These are phyloP conservation scores for Epinephelus fuscoguttatus DNA, from an alignment of 2,113 vertebrate species.

Conservation along the genomic window DNA sequence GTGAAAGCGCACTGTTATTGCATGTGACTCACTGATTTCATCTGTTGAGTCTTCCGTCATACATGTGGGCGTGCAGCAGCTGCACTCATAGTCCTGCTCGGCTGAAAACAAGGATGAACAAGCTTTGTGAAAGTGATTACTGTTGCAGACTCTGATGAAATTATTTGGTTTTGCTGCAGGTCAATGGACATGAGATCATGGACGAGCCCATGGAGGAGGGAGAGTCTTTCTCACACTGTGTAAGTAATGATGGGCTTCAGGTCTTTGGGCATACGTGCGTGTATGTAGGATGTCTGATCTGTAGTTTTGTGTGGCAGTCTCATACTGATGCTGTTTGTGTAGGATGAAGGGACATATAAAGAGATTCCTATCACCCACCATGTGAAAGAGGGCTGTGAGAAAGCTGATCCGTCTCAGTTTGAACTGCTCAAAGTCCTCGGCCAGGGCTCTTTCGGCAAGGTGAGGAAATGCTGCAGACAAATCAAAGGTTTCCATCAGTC, in stretches of 20 bases:
- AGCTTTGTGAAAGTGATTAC: constrained; percentile 56
- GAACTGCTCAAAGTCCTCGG: constrained; percentile 98
- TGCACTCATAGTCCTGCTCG: constrained; percentile 60
- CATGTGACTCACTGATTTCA: constrained; percentile 76
- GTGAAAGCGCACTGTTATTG: constrained; percentile 50
- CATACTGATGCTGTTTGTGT: constrained; percentile 43
- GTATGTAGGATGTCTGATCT: not conserved
- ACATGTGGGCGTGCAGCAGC: constrained; percentile 74
- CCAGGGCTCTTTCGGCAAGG: constrained; percentile 98
- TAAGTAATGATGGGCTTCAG: constrained; percentile 83
- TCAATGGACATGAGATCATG: constrained; percentile 95
- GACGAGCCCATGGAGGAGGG: constrained; percentile 98
- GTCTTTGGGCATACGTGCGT: not conserved
- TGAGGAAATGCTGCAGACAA: constrained; percentile 67
- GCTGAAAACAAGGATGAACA: constrained; percentile 58
- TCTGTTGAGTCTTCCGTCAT: constrained; percentile 74
- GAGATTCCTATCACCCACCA: constrained; percentile 98
- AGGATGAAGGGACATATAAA: constrained; percentile 94
- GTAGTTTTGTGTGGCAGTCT: not conserved
- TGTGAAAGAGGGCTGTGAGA: constrained; percentile 98
- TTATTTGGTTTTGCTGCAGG: constrained; percentile 81
- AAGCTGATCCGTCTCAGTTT: constrained; percentile 96
- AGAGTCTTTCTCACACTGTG: constrained; percentile 91
- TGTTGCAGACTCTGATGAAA: constrained; percentile 44
- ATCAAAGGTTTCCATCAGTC: not conserved